Base-by-base conservation (phyloP, 2,888 invertebrate species). In the Azorinus chamasolen region DNA sequence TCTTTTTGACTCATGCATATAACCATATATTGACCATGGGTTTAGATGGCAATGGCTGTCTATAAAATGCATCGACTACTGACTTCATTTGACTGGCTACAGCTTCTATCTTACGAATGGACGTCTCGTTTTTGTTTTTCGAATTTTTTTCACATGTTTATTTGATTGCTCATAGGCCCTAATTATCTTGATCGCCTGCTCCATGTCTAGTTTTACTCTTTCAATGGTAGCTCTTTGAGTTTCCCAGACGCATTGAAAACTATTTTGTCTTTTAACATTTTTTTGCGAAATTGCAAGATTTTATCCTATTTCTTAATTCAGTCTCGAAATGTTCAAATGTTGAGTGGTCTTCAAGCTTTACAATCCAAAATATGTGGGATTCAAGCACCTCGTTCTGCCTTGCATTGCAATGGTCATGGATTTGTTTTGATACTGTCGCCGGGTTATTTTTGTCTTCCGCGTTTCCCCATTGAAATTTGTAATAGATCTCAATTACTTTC, bases 251-350 rank as follows among this genome's bases (percentile, higher is more conserved):
- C 39, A 41, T 55, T 64, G 50, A 81, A 78, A 8, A 81, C 81
- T 24, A 81, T 78, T 70, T 81, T 74, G 27, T 81, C 74, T 37
- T 75, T 45, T n/a, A 81, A 68, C 81, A 81, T 78, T 78, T 77
- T 27, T 66, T 68, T 53, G 22, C 20, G 61, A 81, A 78, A 64
- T 74, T 78, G 41, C 81, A 81, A 4, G 77, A 53, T 12, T 59
- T 59, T 22, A 64, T 71, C 22, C 59, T 55, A 20, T 41, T 69
- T 37, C 72, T 54, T 8, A 81, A 24, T 32, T 79, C 75, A 32
- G 75, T 81, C 4, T 78, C 24, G 45, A 81, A 78, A 24, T 50
- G 55, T 54, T 81, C 77, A 63, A 81, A 74, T n/a, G 20, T 27
- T 46, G 46, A 20, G 5, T 58, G 57, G 20, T 70, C 66, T 12